Percentiles rank a stretch among this genome's conserved stretches.
Conservation (phyloP, 2,888 invertebrate genomes). For the Drosophila sordidula region DNA sequence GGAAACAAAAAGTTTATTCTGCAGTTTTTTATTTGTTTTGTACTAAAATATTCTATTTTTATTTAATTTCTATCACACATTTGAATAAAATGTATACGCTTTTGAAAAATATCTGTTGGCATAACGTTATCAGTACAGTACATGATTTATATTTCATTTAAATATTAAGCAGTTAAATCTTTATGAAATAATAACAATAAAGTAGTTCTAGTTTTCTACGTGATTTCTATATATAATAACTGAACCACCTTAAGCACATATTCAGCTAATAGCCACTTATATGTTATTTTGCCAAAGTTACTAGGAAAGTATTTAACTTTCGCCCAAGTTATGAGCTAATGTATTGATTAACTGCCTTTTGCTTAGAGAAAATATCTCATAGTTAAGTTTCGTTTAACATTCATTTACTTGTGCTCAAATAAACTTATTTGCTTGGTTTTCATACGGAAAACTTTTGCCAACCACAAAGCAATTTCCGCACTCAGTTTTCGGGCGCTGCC, state of each 20-base stretch:
- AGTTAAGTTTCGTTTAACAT: slow-evolving; percentile 67
- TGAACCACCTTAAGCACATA: not conserved
- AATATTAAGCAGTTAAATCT: too few species aligned
- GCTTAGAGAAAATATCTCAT: slow-evolving; percentile 39
- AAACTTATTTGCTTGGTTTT: slow-evolving; percentile 66
- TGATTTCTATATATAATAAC: not conserved
- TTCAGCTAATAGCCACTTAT: slow-evolving; percentile 6
- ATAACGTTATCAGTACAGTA: too few species aligned
- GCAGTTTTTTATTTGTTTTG: not conserved
- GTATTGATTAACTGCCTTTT: slow-evolving; percentile 62
- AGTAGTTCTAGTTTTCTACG: not conserved
- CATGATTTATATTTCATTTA: too few species aligned
- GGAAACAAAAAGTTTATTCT: not conserved
- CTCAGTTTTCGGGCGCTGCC: slow-evolving; percentile 27
- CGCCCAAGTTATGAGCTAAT: slow-evolving; percentile 44
- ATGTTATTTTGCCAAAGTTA: slow-evolving; percentile 5
- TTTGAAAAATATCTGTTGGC: too few species aligned
- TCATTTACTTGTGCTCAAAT: slow-evolving; percentile 63
- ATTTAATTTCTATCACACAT: too few species aligned
- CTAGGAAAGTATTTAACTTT: slow-evolving; percentile 26
- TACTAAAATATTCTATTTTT: not conserved
- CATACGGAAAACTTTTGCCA: slow-evolving; percentile 71
- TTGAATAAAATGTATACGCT: too few species aligned
- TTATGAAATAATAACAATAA: too few species aligned
- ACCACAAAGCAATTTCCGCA: slow-evolving; percentile 74